A percentile compares a stretch with the other conserved stretches of the same genome.
Evolutionary conservation across 2,113 vertebrate species (phyloP).

Genomic region (Xenopus borealis): DNA sequence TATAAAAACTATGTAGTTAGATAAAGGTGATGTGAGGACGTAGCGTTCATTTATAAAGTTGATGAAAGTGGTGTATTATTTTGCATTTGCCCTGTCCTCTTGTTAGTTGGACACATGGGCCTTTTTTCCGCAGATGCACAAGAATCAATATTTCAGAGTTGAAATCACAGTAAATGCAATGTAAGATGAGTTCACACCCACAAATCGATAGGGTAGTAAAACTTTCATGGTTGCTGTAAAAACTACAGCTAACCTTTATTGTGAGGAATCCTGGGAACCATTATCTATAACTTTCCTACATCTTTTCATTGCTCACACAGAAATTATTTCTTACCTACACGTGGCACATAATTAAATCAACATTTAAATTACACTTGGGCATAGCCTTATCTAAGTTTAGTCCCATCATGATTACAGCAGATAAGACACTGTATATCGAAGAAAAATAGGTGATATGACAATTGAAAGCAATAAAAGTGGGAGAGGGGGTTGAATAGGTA

Average conservation of each 20-base stretch:
- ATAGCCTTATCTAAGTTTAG: neutral
- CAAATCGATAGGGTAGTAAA: conserved; percentile 30
- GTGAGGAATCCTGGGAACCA: neutral
- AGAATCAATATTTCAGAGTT: conserved; percentile 66
- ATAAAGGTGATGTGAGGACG: neutral
- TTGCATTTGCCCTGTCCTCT: conserved; percentile 63
- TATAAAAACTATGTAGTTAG: conserved; percentile 33
- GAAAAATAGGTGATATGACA: neutral
- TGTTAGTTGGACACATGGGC: conserved; percentile 53
- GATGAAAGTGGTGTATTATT: conserved; percentile 56
- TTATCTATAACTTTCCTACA: neutral
- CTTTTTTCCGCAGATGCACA: conserved; percentile 62
- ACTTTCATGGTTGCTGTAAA: conserved; percentile 25
- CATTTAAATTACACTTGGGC: conserved; percentile 3
- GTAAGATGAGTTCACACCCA: conserved; percentile 17
- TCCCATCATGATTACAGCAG: neutral
- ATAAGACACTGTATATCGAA: neutral
- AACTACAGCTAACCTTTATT: conserved; percentile 32
- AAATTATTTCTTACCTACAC: conserved; percentile 1
- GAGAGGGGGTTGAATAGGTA: too few species aligned
- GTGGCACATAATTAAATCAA: neutral
- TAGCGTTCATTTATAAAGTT: conserved; percentile 52
- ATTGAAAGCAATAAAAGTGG: too few species aligned
- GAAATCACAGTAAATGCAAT: conserved; percentile 54
- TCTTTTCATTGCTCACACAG: neutral